Base-by-base conservation (phyloP, 2,888 invertebrate genomes). In the Netelia fuscicornis region DNA sequence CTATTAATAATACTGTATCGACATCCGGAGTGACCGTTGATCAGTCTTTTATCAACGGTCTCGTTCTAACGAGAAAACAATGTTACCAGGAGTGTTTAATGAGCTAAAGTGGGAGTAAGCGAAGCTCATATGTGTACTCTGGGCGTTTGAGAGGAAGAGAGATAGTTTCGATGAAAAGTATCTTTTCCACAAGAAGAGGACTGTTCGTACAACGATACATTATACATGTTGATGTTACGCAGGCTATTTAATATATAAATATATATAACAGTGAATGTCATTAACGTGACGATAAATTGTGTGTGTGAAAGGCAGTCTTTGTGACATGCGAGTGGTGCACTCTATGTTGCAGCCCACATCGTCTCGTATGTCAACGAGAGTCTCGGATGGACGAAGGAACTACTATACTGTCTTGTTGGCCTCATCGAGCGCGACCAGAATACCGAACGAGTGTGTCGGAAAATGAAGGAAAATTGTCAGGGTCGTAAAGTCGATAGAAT, bases 241-340 rank as follows among this genome's bases (percentile, higher is more conserved):
- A 5, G 37, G 37, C 37, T 0, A 37, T 37, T 37, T 37, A 37
- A 37, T 37, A 37, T 37, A 37, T 37, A 5, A 37, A 37, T 37
- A 37, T n/a, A 71, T 52, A 56, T 56, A 23, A 84, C 75, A 79
- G 75, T 82, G 70, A 68, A 42, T 30, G 72, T 65, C 81, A 87
- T 86, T 84, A 84, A 87, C 72, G 56, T 71, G 48, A 44, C 76
- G 89, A 89, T 88, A 87, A 89, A 89, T 89, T 85, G 86, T 81
- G 82, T 68, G 88, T 83, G 87, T 90, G 88, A 90, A 90, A 89
- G 89, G 83, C 81, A 67, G 83, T 84, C 89, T 87, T 88, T 89
- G 89, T 90, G 82, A 64, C 62, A 70, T 68, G 62, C 13, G 77
- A 62, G 71, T 42, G 65, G 76, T 44, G 81, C 74, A 78, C 62